Evolutionary conservation across 2,797 vertebrate species (phyloP).

Genomic region (Melanogrammus aeglefinus): DNA sequence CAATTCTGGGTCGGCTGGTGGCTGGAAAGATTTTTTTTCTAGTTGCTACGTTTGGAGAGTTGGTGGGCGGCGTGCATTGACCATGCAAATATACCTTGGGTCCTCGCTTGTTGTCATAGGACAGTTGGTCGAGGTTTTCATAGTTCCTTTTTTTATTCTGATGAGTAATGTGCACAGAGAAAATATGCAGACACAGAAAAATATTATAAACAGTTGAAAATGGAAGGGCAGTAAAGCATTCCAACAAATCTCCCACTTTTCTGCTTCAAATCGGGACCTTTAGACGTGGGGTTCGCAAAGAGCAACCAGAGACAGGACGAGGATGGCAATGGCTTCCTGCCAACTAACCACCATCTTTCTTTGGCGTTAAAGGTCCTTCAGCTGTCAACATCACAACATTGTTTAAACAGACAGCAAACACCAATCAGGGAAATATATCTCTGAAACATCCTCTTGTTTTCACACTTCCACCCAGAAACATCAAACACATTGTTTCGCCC

Average conservation of each 20-base stretch:
- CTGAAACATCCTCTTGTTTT: background rate
- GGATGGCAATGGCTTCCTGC: background rate
- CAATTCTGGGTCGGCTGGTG: conserved; percentile 82
- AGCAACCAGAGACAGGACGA: conserved; percentile 63
- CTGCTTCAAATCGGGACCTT: conserved; percentile 89
- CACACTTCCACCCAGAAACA: background rate
- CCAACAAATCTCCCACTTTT: conserved; percentile 97
- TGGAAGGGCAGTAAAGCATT: conserved; percentile 98
- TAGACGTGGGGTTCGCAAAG: conserved; percentile 94
- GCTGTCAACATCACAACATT: background rate
- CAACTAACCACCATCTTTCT: background rate
- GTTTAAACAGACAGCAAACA: background rate
- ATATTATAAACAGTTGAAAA: conserved; percentile 99
- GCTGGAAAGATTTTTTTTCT: conserved; percentile 83
- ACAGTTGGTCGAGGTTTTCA: conserved; percentile 99
- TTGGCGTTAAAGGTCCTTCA: background rate
- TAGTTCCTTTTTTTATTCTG: conserved; percentile 99
- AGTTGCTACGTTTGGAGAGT: conserved; percentile 94
- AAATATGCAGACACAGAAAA: conserved; percentile 99
- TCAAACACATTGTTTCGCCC: background rate
- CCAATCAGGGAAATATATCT: background rate
- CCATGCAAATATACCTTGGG: conserved; percentile 99
- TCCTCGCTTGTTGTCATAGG: conserved; percentile 99
- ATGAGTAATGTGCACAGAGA: conserved; percentile 99
- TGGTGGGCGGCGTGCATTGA: conserved; percentile 99